Conservation (phyloP, 2,797 vertebrate genomes). For the Sorex maritimensis region DNA sequence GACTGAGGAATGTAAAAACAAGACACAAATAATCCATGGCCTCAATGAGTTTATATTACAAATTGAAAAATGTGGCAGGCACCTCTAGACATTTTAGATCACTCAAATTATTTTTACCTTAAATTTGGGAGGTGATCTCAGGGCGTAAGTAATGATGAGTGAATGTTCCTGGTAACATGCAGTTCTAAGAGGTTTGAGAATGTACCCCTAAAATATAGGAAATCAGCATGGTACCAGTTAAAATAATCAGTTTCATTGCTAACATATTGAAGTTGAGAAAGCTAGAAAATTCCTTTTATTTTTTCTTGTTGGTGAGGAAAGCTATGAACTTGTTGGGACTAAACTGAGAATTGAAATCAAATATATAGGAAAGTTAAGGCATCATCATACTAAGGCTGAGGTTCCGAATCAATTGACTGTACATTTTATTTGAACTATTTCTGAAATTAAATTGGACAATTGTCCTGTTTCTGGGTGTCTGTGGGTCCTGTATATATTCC, state of each 20-base stretch:
- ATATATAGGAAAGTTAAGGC: background rate
- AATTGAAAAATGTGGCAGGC: background rate
- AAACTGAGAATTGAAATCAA: background rate
- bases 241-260: too few relatives aligned
- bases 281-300: too few relatives aligned
- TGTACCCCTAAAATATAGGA: too few relatives aligned
- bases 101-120: background rate
- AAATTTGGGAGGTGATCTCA: background rate
- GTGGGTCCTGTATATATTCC: background rate
- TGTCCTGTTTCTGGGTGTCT: background rate
- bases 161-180: too few relatives aligned
- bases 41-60: constrained; percentile 1
- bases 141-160: too few relatives aligned
- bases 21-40: background rate
- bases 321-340: background rate
- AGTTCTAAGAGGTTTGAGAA: too few relatives aligned
- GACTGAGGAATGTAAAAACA: background rate
- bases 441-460: background rate
- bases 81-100: background rate
- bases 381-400: background rate
- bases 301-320: background rate
- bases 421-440: background rate
- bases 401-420: background rate
- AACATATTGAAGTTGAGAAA: too few relatives aligned
- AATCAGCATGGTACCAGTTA: too few relatives aligned